These are phyloP conservation scores for Operophtera brumata DNA, from an alignment of 2,888 invertebrate species.

Conservation along the genomic window DNA sequence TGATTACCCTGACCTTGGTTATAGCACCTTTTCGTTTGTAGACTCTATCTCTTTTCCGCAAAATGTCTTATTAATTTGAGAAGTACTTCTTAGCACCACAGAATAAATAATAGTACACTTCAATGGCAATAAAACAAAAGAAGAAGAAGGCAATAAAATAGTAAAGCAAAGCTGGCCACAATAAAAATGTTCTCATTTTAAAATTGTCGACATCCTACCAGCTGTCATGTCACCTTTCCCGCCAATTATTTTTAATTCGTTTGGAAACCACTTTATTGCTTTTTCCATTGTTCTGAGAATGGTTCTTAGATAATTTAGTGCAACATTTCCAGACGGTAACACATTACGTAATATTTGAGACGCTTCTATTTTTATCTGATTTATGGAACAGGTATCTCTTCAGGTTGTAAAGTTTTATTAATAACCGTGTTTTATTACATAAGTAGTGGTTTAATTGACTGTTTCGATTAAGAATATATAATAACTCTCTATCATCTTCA, in stretches of 20 bases:
- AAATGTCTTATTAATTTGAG: conserved; percentile 2
- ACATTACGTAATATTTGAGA: conserved; percentile 22
- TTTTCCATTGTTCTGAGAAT: conserved; percentile 21
- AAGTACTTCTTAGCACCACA: neutral
- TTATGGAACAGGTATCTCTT: conserved; percentile 4
- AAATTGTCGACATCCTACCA: conserved; percentile 19
- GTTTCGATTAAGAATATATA: no score
- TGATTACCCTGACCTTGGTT: conserved; percentile 16
- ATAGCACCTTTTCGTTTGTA: conserved; percentile 7
- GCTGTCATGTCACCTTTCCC: conserved; percentile 23
- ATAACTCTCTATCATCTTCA: no score
- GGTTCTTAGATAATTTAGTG: conserved; percentile 17
- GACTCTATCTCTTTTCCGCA: conserved; percentile 12
- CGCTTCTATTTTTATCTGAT: conserved; percentile 18
- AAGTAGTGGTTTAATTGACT: no score
- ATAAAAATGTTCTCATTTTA: conserved; percentile 16
- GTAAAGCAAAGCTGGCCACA: no score
- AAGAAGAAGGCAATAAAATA: no score
- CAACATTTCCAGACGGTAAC: conserved; percentile 7
- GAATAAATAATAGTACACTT: neutral
- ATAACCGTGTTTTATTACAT: conserved; percentile 13
- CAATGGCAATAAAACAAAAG: no score
- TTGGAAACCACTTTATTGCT: conserved; percentile 18
- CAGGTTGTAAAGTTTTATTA: conserved; percentile 12
- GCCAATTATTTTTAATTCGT: conserved; percentile 17